Evolutionary conservation across 1,140 invertebrate genomes (phyloP).

Genomic region (Meloidogyne hapla): DNA sequence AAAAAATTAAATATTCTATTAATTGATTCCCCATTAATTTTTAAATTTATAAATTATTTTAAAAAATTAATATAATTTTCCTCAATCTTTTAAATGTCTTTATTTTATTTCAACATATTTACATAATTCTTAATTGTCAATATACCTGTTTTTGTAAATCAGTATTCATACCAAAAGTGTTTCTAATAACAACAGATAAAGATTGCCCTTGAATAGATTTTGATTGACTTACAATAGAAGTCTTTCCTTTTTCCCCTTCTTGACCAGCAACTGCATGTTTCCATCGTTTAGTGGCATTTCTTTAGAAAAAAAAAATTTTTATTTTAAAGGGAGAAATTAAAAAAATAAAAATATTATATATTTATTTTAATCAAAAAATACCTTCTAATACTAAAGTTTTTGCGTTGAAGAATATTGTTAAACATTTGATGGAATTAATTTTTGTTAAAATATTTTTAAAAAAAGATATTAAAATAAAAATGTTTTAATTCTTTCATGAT

Average conservation of each 20-base stretch:
- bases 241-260: neutral
- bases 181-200: constrained; percentile 34
- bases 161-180: constrained; percentile 31
- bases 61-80: neutral
- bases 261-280: constrained; percentile 19
- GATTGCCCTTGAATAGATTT: constrained; percentile 17
- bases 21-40: too few species aligned
- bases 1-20: too few species aligned
- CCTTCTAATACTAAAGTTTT: constrained; percentile 25
- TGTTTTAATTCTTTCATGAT: too few species aligned
- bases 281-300: constrained; percentile 35
- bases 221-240: constrained; percentile 14
- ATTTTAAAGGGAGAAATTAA: too few species aligned
- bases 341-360: neutral
- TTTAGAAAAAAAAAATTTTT: constrained; percentile 3
- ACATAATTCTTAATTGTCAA: too few species aligned
- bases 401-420: constrained; percentile 31
- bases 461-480: neutral
- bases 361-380: neutral
- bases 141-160: constrained; percentile 35
- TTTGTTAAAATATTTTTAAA: neutral
- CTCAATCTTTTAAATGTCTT: too few species aligned
- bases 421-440: constrained; percentile 28
- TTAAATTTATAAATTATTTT: too few species aligned
- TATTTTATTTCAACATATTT: too few species aligned